phyloP scores from a whole-genome alignment of 2,113 vertebrate species.

The Grus americana region DNA sequence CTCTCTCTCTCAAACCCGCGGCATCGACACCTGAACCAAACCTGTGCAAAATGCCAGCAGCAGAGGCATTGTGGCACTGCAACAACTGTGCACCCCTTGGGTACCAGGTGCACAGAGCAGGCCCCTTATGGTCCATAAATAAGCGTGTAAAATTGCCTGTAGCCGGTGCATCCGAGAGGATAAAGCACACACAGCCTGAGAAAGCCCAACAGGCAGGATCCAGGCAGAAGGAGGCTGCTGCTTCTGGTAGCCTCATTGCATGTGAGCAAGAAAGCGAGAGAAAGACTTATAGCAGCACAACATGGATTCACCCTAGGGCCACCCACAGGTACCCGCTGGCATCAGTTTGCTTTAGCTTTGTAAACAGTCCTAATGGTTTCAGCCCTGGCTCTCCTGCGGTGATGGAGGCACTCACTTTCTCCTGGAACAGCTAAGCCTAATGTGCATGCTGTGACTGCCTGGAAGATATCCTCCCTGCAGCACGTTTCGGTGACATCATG shows the following conservation, averaged over 20 bases:
- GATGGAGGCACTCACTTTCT: neutral
- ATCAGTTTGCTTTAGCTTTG: conserved; percentile 5
- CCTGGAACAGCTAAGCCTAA: neutral
- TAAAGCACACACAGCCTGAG: neutral
- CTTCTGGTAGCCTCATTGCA: rapidly evolving
- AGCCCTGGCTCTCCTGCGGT: neutral
- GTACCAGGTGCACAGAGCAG: neutral
- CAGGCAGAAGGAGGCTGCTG: neutral
- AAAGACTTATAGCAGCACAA: neutral
- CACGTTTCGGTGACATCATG: neutral
- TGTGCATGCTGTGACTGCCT: neutral
- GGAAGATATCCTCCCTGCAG: neutral
- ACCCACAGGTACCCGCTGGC: neutral
- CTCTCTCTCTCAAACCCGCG: neutral
- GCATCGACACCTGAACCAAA: neutral
- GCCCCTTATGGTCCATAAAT: neutral
- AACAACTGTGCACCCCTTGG: neutral
- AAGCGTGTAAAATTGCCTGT: rapidly evolving
- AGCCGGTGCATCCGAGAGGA: neutral
- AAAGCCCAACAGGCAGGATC: neutral
- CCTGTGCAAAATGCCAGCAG: neutral
- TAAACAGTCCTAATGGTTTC: neutral
- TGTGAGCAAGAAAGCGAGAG: neutral
- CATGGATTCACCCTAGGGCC: neutral
- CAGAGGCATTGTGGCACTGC: neutral